A percentile compares a stretch with the other conserved stretches of the same genome.
These are phyloP conservation scores for Pycnonotus jocosus DNA, from an alignment of 2,113 vertebrate species.

Conservation along the genomic window DNA sequence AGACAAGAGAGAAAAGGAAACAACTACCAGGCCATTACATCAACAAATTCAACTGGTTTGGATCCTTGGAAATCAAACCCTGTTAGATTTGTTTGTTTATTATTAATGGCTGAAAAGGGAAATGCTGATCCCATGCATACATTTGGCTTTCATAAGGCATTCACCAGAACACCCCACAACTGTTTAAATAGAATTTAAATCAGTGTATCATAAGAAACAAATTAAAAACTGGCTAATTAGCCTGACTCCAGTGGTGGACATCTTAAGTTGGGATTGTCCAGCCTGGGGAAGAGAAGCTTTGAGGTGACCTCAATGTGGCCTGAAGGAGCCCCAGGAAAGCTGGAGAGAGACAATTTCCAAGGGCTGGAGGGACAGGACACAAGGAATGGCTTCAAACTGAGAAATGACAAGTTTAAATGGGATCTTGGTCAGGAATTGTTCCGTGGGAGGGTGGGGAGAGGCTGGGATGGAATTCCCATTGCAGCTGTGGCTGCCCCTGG, in stretches of 20 bases:
- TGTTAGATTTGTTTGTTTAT: neutral
- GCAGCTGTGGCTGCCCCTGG: neutral
- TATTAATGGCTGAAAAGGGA: neutral
- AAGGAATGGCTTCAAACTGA: neutral
- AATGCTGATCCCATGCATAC: neutral
- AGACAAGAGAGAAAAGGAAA: neutral
- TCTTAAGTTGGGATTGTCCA: neutral
- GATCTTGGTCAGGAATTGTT: accelerated
- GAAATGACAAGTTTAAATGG: neutral
- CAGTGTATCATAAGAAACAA: neutral
- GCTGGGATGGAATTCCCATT: neutral
- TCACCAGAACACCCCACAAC: neutral
- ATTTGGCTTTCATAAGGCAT: neutral
- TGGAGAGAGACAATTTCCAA: neutral
- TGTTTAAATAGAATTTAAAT: neutral
- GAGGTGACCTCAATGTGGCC: neutral
- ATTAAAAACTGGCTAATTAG: neutral
- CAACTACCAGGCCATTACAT: neutral
- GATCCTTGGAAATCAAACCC: neutral
- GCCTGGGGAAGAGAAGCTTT: neutral
- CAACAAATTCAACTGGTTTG: neutral
- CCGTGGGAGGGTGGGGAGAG: neutral
- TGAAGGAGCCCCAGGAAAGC: accelerated
- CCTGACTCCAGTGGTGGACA: neutral
- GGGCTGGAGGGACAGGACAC: accelerated